phyloP scores from a whole-genome alignment of 1,140 invertebrate genomes.

The Euglossa dilemma region DNA sequence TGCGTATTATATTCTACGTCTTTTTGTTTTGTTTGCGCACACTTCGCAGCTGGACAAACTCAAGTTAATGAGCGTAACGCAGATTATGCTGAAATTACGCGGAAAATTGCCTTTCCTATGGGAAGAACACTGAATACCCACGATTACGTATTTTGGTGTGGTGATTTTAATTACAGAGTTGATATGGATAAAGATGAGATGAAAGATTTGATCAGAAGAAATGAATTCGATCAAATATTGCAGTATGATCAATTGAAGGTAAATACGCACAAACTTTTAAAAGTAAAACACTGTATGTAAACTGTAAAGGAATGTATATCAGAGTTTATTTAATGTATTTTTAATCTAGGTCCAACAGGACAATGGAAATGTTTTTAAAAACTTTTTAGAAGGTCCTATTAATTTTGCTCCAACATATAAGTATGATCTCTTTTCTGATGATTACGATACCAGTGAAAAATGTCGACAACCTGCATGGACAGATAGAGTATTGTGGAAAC shows the following conservation, averaged over 20 bases:
- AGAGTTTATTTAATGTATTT: not conserved
- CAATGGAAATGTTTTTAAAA: slow-evolving; percentile 94
- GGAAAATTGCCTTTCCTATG: slow-evolving; percentile 97
- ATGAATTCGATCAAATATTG: slow-evolving; percentile 91
- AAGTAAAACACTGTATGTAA: not conserved
- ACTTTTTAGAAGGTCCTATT: slow-evolving; percentile 96
- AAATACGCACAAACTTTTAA: slow-evolving; percentile 39
- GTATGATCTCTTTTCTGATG: slow-evolving; percentile 99
- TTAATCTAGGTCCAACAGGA: slow-evolving; percentile 86
- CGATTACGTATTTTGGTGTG: slow-evolving; percentile 99
- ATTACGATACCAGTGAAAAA: slow-evolving; percentile 99
- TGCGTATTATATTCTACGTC: slow-evolving; percentile 96
- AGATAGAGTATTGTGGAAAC: slow-evolving; percentile 96
- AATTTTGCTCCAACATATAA: slow-evolving; percentile 99
- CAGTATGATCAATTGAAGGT: slow-evolving; percentile 94
- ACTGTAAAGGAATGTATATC: not conserved
- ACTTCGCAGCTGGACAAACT: slow-evolving; percentile 99
- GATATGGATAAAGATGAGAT: slow-evolving; percentile 98
- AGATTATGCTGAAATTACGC: slow-evolving; percentile 97
- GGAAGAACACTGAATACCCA: slow-evolving; percentile 95
- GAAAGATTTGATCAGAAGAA: slow-evolving; percentile 90
- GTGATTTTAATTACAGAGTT: slow-evolving; percentile 99
- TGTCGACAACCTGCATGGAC: slow-evolving; percentile 98
- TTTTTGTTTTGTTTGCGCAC: slow-evolving; percentile 98
- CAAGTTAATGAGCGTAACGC: slow-evolving; percentile 98